A percentile compares a stretch with the other conserved stretches of the same genome.
These are phyloP conservation scores for Phainopepla nitens DNA, from an alignment of 2,113 vertebrate species.

Conservation along the genomic window DNA sequence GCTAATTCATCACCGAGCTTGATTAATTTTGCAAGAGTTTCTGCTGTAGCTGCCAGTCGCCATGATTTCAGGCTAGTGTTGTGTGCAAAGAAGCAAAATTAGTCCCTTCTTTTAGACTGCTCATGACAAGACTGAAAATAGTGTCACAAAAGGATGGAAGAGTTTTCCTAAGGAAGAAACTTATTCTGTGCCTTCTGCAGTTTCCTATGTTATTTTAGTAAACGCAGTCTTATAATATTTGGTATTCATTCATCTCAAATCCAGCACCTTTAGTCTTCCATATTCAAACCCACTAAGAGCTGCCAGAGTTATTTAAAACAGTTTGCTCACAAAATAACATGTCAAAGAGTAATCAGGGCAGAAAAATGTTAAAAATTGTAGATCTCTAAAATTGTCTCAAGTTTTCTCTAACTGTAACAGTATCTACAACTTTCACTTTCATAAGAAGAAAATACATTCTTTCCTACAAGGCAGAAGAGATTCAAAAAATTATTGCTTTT, in stretches of 20 bases:
- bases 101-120: neutral
- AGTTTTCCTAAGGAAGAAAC: neutral
- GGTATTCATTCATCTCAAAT: neutral
- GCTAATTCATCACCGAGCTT: conserved; percentile 24
- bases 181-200: neutral
- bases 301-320: neutral
- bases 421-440: neutral
- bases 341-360: neutral
- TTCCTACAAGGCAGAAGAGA: neutral
- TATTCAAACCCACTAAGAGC: neutral
- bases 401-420: neutral
- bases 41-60: neutral
- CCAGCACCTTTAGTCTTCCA: neutral
- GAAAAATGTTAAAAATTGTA: neutral
- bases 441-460: neutral
- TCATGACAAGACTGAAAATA: neutral
- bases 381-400: neutral
- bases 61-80: neutral
- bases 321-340: neutral
- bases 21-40: conserved; percentile 24
- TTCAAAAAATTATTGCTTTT: neutral
- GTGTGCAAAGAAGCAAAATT: neutral
- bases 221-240: neutral
- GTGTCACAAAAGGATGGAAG: neutral
- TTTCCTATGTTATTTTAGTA: neutral